Conservation (phyloP, 2,113 vertebrate species). For the Spilogale gracilis region DNA sequence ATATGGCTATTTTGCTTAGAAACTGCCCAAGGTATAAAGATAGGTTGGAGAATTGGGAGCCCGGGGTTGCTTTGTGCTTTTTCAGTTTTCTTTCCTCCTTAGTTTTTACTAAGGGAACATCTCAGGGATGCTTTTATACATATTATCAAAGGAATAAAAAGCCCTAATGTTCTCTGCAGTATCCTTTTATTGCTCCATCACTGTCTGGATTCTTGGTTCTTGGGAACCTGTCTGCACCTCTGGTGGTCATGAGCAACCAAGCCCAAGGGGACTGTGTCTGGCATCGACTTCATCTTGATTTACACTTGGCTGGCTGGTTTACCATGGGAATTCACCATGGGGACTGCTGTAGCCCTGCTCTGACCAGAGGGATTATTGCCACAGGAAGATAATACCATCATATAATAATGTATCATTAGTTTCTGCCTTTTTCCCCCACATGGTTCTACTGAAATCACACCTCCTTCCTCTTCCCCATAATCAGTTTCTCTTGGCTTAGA, state of each 20-base stretch:
- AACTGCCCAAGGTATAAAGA: neutral
- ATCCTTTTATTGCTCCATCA: neutral
- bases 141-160: neutral
- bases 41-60: neutral
- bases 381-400: neutral
- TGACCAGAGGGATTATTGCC: neutral
- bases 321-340: neutral
- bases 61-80: neutral
- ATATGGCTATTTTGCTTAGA: neutral
- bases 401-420: neutral
- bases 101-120: neutral
- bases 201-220: neutral
- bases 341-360: neutral
- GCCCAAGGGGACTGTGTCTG: neutral
- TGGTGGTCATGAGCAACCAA: neutral
- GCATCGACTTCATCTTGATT: neutral
- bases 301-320: neutral
- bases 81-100: slow-evolving; percentile 21
- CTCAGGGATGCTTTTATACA: neutral
- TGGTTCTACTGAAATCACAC: neutral
- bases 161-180: neutral
- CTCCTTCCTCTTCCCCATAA: too few species aligned
- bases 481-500: neutral
- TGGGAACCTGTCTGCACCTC: neutral
- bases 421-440: neutral